These are phyloP conservation scores for Vanessa atalanta DNA, from an alignment of 1,140 invertebrate species.

Conservation along the genomic window DNA sequence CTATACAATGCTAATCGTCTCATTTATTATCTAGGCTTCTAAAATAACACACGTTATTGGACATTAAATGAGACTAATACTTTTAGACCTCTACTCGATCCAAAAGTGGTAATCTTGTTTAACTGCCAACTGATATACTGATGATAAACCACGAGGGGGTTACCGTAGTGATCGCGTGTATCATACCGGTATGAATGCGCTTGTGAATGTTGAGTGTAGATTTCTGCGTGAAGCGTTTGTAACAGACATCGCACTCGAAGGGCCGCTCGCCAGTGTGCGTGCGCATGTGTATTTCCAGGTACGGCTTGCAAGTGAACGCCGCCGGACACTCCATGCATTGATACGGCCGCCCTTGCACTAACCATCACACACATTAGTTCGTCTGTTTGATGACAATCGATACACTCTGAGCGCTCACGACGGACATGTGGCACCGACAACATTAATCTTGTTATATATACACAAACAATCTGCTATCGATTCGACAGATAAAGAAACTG, in stretches of 20 bases:
- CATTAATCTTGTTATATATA: constrained; percentile 34
- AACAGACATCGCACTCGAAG: constrained; percentile 86
- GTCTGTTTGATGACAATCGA: constrained; percentile 65
- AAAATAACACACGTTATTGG: constrained; percentile 23
- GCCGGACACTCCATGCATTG: constrained; percentile 87
- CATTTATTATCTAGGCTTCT: constrained; percentile 28
- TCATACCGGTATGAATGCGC: constrained; percentile 86
- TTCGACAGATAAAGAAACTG: constrained; percentile 45
- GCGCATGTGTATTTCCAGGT: constrained; percentile 88
- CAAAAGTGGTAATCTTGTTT: constrained; percentile 18
- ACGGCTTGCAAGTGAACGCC: constrained; percentile 86
- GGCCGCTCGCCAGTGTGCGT: constrained; percentile 88
- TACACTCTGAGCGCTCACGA: constrained; percentile 82
- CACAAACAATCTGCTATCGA: neutral
- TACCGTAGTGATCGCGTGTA: constrained; percentile 18
- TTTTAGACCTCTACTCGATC: neutral
- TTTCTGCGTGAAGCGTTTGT: constrained; percentile 86
- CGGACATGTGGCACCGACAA: constrained; percentile 75
- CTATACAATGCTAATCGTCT: constrained; percentile 33
- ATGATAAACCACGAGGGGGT: constrained; percentile 7
- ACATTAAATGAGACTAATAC: constrained; percentile 25
- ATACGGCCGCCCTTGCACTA: constrained; percentile 84
- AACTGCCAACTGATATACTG: neutral
- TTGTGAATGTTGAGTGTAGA: constrained; percentile 90
- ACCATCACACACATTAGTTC: constrained; percentile 79